These are phyloP conservation scores for Tenodera sinensis DNA, from an alignment of 2,888 invertebrate genomes.

Conservation along the genomic window DNA sequence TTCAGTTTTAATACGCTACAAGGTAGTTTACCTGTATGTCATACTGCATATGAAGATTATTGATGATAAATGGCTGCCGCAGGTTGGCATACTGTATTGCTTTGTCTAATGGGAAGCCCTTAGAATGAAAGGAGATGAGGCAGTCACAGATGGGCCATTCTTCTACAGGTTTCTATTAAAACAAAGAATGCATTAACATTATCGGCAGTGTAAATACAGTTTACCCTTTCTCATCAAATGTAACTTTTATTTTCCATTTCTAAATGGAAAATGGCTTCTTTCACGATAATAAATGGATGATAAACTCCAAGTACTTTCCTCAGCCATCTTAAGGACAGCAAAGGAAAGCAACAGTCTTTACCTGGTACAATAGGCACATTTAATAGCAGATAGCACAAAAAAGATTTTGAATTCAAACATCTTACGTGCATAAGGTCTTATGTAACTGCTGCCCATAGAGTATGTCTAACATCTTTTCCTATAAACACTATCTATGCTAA, in stretches of 20 bases:
- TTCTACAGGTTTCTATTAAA: slow-evolving; percentile 80
- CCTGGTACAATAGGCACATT: no score
- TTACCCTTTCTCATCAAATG: no score
- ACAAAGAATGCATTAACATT: background rate
- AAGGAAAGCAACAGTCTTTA: no score
- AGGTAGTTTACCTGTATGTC: slow-evolving; percentile 77
- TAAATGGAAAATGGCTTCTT: background rate
- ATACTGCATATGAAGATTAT: slow-evolving; percentile 98
- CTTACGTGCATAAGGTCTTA: no score
- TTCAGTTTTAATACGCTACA: background rate
- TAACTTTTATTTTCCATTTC: no score
- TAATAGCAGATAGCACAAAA: no score
- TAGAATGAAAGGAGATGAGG: slow-evolving; percentile 96
- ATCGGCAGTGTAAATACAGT: no score
- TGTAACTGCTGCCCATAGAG: no score
- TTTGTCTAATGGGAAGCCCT: slow-evolving; percentile 97
- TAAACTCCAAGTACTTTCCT: background rate
- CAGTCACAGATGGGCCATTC: slow-evolving; percentile 98
- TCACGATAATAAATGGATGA: background rate
- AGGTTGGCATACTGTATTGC: slow-evolving; percentile 94
- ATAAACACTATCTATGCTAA: no score
- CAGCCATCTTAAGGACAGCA: background rate
- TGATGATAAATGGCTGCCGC: slow-evolving; percentile 93
- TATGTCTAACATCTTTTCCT: no score
- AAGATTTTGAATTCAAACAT: no score